Conservation (phyloP, 2,888 invertebrate species). For the Erebia ligea region DNA sequence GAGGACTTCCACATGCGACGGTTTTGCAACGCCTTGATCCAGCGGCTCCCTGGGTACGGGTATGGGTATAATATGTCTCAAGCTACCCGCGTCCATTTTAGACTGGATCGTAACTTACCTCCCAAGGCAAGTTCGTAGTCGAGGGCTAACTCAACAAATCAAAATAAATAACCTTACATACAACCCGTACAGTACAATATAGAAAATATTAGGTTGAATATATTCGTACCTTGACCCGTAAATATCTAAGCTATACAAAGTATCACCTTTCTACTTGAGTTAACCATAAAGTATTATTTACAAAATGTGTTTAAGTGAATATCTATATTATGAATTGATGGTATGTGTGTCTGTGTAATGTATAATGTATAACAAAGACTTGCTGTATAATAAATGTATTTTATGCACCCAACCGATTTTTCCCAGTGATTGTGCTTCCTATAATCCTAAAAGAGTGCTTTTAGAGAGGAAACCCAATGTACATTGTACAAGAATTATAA, state of each 20-base stretch:
- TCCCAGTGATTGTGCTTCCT: background rate
- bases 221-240: background rate
- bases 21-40: no score
- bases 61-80: no score
- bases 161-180: no score
- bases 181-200: no score
- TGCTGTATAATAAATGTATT: background rate
- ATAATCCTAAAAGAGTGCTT: background rate
- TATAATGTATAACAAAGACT: background rate
- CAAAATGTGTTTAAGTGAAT: background rate
- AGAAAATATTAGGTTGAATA: background rate
- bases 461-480: background rate
- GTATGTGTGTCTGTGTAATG: background rate
- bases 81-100: no score
- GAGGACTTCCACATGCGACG: no score
- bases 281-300: background rate
- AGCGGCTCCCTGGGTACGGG: no score
- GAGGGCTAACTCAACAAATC: no score
- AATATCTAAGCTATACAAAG: background rate
- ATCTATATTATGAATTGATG: background rate
- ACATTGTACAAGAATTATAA: background rate
- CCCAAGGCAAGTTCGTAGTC: no score
- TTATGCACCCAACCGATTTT: background rate
- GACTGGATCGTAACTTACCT: no score
- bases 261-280: background rate